phyloP scores from a whole-genome alignment of 2,113 vertebrate species.

The Solenodon paradoxus region DNA sequence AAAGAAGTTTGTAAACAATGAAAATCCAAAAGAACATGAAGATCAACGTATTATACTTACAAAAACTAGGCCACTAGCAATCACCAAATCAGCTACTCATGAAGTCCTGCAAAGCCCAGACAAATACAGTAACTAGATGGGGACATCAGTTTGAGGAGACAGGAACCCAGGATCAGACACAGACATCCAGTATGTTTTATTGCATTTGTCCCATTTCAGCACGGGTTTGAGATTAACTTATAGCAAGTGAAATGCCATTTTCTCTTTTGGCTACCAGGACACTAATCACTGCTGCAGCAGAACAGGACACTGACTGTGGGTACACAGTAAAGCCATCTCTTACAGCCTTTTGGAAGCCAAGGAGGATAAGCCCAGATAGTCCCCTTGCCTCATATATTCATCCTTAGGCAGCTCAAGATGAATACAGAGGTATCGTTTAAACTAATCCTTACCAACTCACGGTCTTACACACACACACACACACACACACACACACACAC shows the following conservation, averaged over 20 bases:
- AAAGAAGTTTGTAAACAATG: constrained; percentile 85
- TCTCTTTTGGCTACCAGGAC: constrained; percentile 60
- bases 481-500: no score
- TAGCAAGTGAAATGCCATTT: constrained; percentile 42
- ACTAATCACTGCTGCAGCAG: constrained; percentile 58
- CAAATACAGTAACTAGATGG: constrained; percentile 67
- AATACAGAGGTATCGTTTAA: constrained; percentile 3
- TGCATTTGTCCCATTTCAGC: constrained; percentile 82
- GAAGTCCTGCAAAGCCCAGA: constrained; percentile 70
- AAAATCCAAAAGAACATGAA: constrained; percentile 77
- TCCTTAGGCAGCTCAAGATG: constrained; percentile 7
- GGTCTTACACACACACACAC: no score
- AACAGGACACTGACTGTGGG: constrained; percentile 10
- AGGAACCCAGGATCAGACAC: constrained; percentile 63
- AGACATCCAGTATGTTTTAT: constrained; percentile 76
- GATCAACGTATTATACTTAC: constrained; percentile 80
- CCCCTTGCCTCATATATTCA: not conserved
- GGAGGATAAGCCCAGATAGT: not conserved
- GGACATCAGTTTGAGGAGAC: constrained; percentile 63
- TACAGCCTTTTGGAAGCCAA: constrained; percentile 33
- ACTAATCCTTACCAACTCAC: not conserved
- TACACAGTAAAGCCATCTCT: not conserved
- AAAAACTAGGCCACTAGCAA: constrained; percentile 78
- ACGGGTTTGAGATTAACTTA: constrained; percentile 69
- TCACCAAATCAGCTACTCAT: constrained; percentile 69